Base-by-base conservation (phyloP, 2,888 invertebrate genomes). In the Cataglyphis rosenhaueri region DNA sequence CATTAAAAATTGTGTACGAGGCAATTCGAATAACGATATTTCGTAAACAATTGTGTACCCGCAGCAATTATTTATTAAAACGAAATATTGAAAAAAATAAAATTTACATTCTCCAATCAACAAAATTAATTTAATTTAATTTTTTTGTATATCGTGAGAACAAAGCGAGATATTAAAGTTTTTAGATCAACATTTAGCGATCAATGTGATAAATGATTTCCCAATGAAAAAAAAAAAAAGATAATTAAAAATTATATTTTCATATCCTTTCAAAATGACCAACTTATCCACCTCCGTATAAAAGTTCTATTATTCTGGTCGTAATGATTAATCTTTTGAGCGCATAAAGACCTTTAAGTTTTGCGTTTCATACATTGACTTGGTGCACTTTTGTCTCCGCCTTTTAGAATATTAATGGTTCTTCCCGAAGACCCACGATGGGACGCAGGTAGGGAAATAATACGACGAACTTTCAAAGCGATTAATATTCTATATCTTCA, bases 251-350 rank as follows among this genome's bases (percentile, higher is more conserved):
- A 61, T 0, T 6, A 12, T n/a, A 66, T 29, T 35, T 18, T 38
- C 35, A 9, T 62, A 32, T 41, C 21, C 12, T 21, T 38, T 38
- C 0, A 12, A 38, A 55, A 32, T 44, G 44, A 55, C 18, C 52
- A 65, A 10, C 38, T 29, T 41, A 18, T 21, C 15, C 25, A 38
- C 12, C 25, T 29, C 9, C 18, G 38, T 41, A 48, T 57, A 70
- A 79, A 79, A 44, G 35, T 59, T 5, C 35, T 44, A 35, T 70
- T 79, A 35, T 48, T 57, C 78, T 29, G 59, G 32, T 59, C 15
- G 32, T 79, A 70, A 79, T 70, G 48, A 79, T 79, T 79, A 79
- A 79, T 79, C 71, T 79, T 25, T 29, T n/a, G 41, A 55, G 44
- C 74, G 21, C 12, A 25, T 44, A 70, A 70, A 70, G 44, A 44